These are phyloP conservation scores for Brachyptera risi DNA, from an alignment of 2,888 invertebrate genomes.

Conservation along the genomic window DNA sequence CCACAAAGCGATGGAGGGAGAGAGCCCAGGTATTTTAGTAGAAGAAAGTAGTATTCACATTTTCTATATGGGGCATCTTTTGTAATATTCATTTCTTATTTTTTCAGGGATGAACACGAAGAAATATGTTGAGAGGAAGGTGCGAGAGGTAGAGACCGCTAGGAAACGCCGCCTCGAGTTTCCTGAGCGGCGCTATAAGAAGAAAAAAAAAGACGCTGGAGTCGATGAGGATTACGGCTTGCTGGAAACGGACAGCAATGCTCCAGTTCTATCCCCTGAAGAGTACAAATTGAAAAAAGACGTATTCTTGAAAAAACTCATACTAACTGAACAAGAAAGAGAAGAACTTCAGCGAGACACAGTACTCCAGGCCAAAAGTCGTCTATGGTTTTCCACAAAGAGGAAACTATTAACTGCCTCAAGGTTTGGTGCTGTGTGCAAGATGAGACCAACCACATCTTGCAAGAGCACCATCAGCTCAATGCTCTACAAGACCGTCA, in stretches of 20 bases:
- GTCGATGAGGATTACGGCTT: slow-evolving; percentile 15
- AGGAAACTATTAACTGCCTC: slow-evolving; percentile 31
- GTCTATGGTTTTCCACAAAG: slow-evolving; percentile 20
- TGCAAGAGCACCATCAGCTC: slow-evolving; percentile 26
- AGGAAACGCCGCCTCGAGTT: not conserved
- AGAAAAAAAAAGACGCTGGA: not conserved
- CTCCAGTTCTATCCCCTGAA: not conserved
- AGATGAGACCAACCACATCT: slow-evolving; percentile 27
- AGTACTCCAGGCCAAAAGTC: not conserved
- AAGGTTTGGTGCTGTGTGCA: slow-evolving; percentile 31
- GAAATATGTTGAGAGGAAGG: not conserved
- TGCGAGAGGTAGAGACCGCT: not conserved
- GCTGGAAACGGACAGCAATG: not conserved
- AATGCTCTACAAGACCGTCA: slow-evolving; percentile 28
- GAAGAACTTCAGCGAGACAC: not conserved
- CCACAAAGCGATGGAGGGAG: slow-evolving; percentile 6
- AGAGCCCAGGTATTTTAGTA: too few relatives aligned
- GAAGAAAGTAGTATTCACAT: too few relatives aligned
- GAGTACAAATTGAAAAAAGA: not conserved
- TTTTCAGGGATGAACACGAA: not conserved
- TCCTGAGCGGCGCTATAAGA: not conserved
- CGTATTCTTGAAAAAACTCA: not conserved
- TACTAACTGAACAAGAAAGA: slow-evolving; percentile 4
- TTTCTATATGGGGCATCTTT: too few relatives aligned
- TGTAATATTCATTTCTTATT: too few relatives aligned